phyloP scores from a whole-genome alignment of 1,140 invertebrate genomes.

The Bilobella aurantiaca region DNA sequence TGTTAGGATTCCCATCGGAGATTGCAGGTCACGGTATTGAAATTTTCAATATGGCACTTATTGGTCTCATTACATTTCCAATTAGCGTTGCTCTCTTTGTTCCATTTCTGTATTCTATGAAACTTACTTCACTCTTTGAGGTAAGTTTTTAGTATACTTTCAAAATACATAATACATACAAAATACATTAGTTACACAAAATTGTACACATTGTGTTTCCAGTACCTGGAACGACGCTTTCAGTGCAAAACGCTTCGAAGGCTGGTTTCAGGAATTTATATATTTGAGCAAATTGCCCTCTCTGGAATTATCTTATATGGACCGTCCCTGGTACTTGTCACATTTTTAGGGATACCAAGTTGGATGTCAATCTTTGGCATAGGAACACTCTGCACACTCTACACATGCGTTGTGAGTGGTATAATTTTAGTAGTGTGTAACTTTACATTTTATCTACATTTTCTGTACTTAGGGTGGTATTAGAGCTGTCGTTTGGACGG shows the following conservation, averaged over 20 bases:
- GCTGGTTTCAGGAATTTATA: constrained; percentile 14
- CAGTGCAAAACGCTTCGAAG: constrained; percentile 3
- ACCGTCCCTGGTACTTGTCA: constrained; percentile 5
- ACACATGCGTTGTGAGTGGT: constrained; percentile 16
- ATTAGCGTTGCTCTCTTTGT: constrained; percentile 20
- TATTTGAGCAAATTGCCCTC: constrained; percentile 12
- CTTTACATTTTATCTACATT: neutral
- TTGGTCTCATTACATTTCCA: constrained; percentile 12
- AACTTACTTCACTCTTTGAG: constrained; percentile 20
- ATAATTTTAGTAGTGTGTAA: neutral
- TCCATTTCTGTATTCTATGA: constrained; percentile 18
- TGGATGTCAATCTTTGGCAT: constrained; percentile 12
- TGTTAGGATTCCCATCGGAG: constrained; percentile 17
- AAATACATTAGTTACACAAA: too few species aligned
- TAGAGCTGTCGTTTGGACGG: constrained; percentile 28
- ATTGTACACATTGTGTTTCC: constrained; percentile 4
- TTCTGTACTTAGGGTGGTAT: constrained; percentile 15
- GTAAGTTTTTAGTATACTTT: constrained; percentile 11
- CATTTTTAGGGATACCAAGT: constrained; percentile 11
- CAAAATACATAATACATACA: too few species aligned
- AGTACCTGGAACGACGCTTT: constrained; percentile 25
- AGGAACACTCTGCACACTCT: constrained; percentile 12
- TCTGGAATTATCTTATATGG: constrained; percentile 5
- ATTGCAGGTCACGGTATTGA: constrained; percentile 7
- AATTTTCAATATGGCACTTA: constrained; percentile 7